phyloP scores from a whole-genome alignment of 2,888 invertebrate genomes.

The Prenolepis imparis region DNA sequence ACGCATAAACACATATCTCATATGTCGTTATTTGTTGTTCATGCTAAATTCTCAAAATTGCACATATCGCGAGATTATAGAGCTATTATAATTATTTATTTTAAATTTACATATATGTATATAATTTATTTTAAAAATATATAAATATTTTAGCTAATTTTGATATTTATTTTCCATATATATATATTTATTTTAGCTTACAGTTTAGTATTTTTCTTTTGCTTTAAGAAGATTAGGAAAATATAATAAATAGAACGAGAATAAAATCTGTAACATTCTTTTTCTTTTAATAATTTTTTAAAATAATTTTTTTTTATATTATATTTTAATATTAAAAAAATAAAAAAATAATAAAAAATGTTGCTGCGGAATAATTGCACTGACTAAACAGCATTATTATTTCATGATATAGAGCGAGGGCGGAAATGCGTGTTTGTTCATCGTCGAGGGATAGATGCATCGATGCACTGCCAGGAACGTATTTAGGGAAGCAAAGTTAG shows the following conservation, averaged over 20 bases:
- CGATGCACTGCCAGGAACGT: slow-evolving; percentile 72
- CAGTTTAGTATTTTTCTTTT: neutral
- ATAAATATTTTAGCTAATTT: neutral
- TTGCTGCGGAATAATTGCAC: slow-evolving; percentile 11
- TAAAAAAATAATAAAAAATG: slow-evolving; percentile 8
- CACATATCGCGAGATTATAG: neutral
- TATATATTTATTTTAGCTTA: neutral
- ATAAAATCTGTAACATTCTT: neutral
- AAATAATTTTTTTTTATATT: no score
- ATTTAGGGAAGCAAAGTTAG: slow-evolving; percentile 75
- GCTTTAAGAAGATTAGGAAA: neutral
- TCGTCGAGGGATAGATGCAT: slow-evolving; percentile 73
- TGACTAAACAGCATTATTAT: slow-evolving; percentile 64
- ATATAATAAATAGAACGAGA: neutral
- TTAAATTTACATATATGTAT: neutral
- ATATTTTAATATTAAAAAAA: neutral
- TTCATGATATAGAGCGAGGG: slow-evolving; percentile 62
- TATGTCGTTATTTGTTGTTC: neutral
- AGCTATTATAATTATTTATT: neutral
- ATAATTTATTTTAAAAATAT: neutral
- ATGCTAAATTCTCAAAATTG: neutral
- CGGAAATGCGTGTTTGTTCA: slow-evolving; percentile 77
- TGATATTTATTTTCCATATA: neutral
- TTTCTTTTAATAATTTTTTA: neutral
- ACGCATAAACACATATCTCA: neutral